Evolutionary conservation across 1,140 invertebrate species (phyloP).

Genomic region (Ridgeia piscesae): DNA sequence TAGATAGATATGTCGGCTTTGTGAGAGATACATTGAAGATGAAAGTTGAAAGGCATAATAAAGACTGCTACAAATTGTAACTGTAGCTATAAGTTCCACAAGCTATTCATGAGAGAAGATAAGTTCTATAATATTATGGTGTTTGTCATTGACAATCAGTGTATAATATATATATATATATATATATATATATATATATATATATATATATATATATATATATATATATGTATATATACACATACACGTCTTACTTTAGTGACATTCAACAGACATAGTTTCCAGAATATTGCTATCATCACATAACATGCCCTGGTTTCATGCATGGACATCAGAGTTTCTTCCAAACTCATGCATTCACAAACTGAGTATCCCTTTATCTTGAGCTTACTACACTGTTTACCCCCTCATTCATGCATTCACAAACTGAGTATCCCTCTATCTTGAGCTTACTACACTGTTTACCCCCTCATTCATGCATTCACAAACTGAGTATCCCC

Average conservation of each 20-base stretch:
- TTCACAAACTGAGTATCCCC: background rate
- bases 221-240: too few species aligned
- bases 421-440: background rate
- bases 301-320: background rate
- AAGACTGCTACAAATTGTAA: background rate
- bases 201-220: too few species aligned
- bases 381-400: too few species aligned
- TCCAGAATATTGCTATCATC: background rate
- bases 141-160: too few species aligned
- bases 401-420: background rate
- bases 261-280: background rate
- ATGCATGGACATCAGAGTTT: background rate
- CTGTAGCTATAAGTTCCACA: background rate
- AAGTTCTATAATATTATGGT: too few species aligned
- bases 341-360: background rate
- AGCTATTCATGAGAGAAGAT: background rate
- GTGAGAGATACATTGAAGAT: background rate
- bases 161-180: too few species aligned
- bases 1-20: background rate
- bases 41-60: background rate
- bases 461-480: background rate
- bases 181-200: too few species aligned
- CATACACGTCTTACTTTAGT: background rate
- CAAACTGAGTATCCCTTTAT: background rate
- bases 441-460: too few species aligned